These are phyloP conservation scores for Drosophila percnosoma DNA, from an alignment of 2,888 invertebrate genomes.

Conservation along the genomic window DNA sequence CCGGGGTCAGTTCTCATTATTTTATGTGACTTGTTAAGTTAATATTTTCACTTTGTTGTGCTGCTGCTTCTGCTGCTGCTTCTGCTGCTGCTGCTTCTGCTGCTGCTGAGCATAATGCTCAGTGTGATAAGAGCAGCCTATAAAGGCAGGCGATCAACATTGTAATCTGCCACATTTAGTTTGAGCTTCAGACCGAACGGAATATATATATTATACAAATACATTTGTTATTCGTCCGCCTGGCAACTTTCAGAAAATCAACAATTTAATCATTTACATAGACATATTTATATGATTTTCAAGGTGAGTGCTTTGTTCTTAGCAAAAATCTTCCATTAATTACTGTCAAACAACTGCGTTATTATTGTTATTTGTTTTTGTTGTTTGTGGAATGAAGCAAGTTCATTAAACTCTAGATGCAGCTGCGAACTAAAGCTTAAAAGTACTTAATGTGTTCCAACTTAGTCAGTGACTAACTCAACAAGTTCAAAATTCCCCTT, in stretches of 20 bases:
- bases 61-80: slow-evolving; percentile 28
- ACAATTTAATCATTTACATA: slow-evolving; percentile 54
- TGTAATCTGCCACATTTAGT: slow-evolving; percentile 26
- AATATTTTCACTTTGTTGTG: slow-evolving; percentile 51
- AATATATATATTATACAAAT: slow-evolving; percentile 26
- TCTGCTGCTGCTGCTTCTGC: slow-evolving; percentile 33
- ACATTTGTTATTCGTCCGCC: slow-evolving; percentile 36
- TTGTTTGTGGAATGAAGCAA: not conserved
- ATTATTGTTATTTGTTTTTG: not conserved
- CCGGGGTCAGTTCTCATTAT: slow-evolving; percentile 5
- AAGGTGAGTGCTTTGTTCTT: slow-evolving; percentile 46
- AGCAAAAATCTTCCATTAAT: slow-evolving; percentile 10
- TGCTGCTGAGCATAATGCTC: slow-evolving; percentile 16
- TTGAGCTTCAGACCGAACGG: slow-evolving; percentile 17
- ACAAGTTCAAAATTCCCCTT: not conserved
- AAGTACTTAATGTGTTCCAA: not conserved
- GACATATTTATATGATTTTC: slow-evolving; percentile 44
- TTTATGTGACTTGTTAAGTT: slow-evolving; percentile 42
- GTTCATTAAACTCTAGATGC: slow-evolving; percentile 23
- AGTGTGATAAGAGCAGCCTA: slow-evolving; percentile 62
- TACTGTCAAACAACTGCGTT: not conserved
- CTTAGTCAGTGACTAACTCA: slow-evolving; percentile 7
- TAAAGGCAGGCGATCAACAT: slow-evolving; percentile 60
- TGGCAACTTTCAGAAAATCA: slow-evolving; percentile 12
- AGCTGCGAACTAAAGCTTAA: not conserved